These are phyloP conservation scores for Ichneumoninae sp. DNA, from an alignment of 2,888 invertebrate genomes.

Conservation along the genomic window DNA sequence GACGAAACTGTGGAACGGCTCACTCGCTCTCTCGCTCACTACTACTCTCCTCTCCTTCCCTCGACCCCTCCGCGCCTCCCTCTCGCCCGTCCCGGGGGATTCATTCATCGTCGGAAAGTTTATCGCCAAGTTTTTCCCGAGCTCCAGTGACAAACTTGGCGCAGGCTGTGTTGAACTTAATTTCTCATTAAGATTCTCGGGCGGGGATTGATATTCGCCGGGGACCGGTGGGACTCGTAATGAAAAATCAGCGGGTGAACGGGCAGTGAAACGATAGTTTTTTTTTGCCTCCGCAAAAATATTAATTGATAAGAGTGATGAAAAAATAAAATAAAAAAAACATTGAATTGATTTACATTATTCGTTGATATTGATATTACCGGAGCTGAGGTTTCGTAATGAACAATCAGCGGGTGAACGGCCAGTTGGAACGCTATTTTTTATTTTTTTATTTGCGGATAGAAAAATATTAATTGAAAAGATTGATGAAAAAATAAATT, in stretches of 20 bases:
- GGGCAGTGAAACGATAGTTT: neutral
- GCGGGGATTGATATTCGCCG: conserved; percentile 13
- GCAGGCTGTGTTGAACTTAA: conserved; percentile 23
- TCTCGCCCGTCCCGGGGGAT: neutral
- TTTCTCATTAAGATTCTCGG: conserved; percentile 26
- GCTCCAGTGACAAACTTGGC: neutral
- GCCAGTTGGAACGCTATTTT: neutral
- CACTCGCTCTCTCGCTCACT: neutral
- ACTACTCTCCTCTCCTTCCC: neutral
- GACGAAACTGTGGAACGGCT: neutral
- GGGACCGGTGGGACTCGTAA: neutral
- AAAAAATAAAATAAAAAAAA: no score
- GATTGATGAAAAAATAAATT: no score
- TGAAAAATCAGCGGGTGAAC: conserved; percentile 14
- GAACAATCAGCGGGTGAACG: conserved; percentile 8
- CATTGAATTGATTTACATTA: no score
- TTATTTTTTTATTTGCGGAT: neutral
- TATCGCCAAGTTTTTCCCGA: conserved; percentile 19
- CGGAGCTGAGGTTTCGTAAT: neutral
- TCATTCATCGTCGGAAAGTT: conserved; percentile 26
- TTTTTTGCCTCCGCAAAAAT: neutral
- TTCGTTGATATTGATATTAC: neutral
- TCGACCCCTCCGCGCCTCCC: neutral
- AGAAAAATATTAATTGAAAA: no score
- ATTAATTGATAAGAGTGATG: no score